Percentiles rank a stretch among this genome's conserved stretches.
These are phyloP conservation scores for Phylloscopus trochilus DNA, from an alignment of 2,113 vertebrate species.

Conservation along the genomic window DNA sequence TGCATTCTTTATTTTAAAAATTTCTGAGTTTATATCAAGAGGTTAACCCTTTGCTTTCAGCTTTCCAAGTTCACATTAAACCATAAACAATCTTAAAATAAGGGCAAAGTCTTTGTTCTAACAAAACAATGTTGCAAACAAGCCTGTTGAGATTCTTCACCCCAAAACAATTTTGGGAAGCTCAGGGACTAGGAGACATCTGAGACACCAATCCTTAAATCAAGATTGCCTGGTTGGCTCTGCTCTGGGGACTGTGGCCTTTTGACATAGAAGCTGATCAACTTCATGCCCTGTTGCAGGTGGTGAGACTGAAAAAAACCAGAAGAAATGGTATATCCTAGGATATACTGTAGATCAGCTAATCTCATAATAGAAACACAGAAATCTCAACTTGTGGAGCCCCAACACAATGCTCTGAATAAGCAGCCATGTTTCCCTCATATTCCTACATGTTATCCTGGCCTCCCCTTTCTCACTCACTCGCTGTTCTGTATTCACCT, in stretches of 20 bases:
- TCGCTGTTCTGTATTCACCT: background rate
- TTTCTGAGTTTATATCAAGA: background rate
- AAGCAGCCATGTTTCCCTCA: background rate
- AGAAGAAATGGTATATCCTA: background rate
- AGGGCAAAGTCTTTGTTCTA: background rate
- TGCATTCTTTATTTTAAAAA: background rate
- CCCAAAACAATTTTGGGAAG: background rate
- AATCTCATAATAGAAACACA: background rate
- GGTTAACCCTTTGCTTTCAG: background rate
- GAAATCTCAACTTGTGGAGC: background rate
- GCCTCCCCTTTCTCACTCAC: background rate
- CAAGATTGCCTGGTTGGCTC: background rate
- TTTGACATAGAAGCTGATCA: background rate
- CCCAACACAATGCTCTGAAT: background rate
- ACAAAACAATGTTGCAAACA: background rate
- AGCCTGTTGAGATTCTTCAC: background rate
- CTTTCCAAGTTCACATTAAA: background rate
- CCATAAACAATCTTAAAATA: background rate
- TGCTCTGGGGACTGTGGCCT: background rate
- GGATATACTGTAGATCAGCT: background rate
- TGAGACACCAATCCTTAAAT: background rate
- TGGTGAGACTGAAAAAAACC: background rate
- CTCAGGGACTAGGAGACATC: background rate
- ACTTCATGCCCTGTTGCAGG: background rate
- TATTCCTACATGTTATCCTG: background rate